Evolutionary conservation across 2,113 vertebrate species (phyloP).

Genomic region (Oenanthe oenanthe): DNA sequence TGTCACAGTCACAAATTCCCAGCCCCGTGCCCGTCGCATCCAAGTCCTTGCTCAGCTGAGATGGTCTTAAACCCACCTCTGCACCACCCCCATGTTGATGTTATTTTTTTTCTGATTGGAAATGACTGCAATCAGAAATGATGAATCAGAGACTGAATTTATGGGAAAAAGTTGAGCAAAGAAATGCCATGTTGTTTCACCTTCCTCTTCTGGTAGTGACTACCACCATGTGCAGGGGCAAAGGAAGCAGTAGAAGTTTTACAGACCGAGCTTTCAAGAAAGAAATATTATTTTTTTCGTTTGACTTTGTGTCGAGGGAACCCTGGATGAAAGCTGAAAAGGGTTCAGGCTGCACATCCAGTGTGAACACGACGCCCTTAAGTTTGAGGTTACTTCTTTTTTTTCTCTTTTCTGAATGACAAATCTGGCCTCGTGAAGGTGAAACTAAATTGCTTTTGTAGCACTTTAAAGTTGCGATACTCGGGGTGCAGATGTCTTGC

Average conservation of each 20-base stretch:
- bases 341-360: not conserved
- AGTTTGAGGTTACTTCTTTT: not conserved
- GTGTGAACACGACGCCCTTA: not conserved
- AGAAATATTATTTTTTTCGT: not conserved
- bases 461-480: not conserved
- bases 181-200: not conserved
- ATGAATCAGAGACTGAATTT: not conserved
- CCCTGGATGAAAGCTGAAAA: not conserved
- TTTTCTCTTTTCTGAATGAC: not conserved
- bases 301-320: not conserved
- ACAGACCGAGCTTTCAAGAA: conserved; percentile 25
- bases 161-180: not conserved
- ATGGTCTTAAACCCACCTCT: not conserved
- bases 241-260: conserved; percentile 69
- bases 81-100: accelerated
- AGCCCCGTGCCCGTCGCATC: accelerated
- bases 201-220: not conserved
- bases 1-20: not conserved
- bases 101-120: not conserved
- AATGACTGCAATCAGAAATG: not conserved
- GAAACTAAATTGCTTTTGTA: not conserved
- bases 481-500: not conserved
- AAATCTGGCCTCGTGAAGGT: not conserved
- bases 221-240: not conserved
- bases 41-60: accelerated